Evolutionary conservation across 2,797 vertebrate genomes (phyloP).

Genomic region (Gymnopithys bicolor): DNA sequence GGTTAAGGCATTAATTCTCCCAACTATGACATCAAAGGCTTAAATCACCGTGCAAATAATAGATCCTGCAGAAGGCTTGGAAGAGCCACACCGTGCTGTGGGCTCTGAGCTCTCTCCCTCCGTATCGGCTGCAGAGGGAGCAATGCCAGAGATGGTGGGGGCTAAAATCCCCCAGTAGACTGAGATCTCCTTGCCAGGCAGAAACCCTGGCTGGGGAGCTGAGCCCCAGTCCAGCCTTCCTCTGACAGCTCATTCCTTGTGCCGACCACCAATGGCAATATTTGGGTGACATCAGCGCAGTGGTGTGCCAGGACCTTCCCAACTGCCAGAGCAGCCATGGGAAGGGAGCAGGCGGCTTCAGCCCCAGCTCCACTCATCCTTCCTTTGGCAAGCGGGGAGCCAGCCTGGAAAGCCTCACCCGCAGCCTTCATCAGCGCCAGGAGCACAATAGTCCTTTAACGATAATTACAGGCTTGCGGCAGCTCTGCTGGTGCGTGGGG

Average conservation of each 20-base stretch:
- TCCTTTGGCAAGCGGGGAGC: not conserved
- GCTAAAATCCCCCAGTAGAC: not conserved
- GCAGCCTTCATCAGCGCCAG: slow-evolving; percentile 34
- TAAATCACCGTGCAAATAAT: not conserved
- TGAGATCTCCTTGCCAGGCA: not conserved
- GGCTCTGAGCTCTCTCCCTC: not conserved
- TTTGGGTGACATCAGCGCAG: fast-evolving
- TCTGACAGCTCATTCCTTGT: not conserved
- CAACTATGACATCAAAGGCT: not conserved
- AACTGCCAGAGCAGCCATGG: not conserved
- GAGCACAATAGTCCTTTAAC: slow-evolving; percentile 70
- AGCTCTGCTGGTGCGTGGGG: slow-evolving; percentile 7
- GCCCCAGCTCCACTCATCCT: not conserved
- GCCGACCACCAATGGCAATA: not conserved
- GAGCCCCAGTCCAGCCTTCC: not conserved
- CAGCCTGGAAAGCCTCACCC: slow-evolving; percentile 19
- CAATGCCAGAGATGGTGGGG: fast-evolving
- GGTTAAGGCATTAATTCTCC: not conserved
- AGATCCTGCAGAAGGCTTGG: not conserved
- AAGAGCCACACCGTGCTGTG: not conserved
- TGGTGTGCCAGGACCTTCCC: fast-evolving
- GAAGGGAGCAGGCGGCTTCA: not conserved
- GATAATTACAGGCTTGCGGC: slow-evolving; percentile 71
- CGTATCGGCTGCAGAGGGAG: fast-evolving
- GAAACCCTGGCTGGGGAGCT: not conserved